phyloP scores from a whole-genome alignment of 2,888 invertebrate species.

The Chloroclysta siterata region DNA sequence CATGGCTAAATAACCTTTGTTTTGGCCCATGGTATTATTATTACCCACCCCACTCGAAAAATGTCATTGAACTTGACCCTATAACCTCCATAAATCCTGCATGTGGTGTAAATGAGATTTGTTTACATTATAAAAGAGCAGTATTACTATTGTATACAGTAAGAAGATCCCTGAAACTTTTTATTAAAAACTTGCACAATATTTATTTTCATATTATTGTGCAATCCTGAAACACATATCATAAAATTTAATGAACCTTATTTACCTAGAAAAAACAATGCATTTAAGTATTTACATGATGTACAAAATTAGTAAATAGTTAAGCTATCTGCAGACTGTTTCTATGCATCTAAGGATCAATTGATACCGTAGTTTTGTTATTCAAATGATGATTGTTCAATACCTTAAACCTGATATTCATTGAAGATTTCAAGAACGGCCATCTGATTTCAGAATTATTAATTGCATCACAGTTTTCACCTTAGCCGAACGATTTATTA shows the following conservation, averaged over 20 bases:
- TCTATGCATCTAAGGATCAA: no score
- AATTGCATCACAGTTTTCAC: neutral
- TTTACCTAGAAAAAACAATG: no score
- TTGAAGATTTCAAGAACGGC: constrained; percentile 84
- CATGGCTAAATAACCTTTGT: constrained; percentile 58
- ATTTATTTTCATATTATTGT: constrained; percentile 15
- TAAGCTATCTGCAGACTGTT: no score
- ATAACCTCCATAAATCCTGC: constrained; percentile 12
- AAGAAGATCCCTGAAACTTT: no score
- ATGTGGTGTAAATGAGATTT: constrained; percentile 4
- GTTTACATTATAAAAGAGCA: constrained; percentile 14
- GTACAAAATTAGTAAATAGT: no score
- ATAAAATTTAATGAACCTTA: neutral
- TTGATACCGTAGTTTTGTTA: neutral
- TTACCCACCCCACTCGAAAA: constrained; percentile 10
- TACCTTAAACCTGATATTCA: constrained; percentile 71
- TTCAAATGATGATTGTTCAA: constrained; percentile 83
- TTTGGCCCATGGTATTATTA: constrained; percentile 22
- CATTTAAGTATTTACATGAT: no score
- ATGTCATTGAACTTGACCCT: constrained; percentile 47
- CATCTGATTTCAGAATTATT: constrained; percentile 72
- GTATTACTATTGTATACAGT: no score
- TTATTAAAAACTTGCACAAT: neutral
- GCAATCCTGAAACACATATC: constrained; percentile 10
- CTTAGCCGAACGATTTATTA: constrained; percentile 11